These are phyloP conservation scores for Chelmon rostratus DNA, from an alignment of 2,797 vertebrate genomes.

Conservation along the genomic window DNA sequence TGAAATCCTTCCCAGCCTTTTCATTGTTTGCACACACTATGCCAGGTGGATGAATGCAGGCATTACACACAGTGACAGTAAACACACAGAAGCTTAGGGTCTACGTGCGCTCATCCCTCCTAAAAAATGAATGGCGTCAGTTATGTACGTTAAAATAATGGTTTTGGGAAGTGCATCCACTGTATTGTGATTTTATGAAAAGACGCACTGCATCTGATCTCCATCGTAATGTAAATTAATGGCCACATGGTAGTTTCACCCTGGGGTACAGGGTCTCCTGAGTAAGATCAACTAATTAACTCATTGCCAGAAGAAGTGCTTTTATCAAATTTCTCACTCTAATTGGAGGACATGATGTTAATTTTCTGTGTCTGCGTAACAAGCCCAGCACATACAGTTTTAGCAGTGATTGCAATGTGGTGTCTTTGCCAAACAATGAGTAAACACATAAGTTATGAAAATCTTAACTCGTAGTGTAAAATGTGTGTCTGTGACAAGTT, in stretches of 20 bases:
- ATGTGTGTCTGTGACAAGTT: constrained; percentile 1
- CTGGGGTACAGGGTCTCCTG: constrained; percentile 74
- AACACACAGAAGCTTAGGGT: constrained; percentile 38
- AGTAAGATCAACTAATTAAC: constrained; percentile 84
- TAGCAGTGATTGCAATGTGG: constrained; percentile 31
- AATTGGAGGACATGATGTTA: constrained; percentile 75
- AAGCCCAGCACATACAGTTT: constrained; percentile 34
- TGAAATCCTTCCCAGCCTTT: constrained; percentile 60
- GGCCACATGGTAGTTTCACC: constrained; percentile 76
- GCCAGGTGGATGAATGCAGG: constrained; percentile 49
- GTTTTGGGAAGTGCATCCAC: constrained; percentile 42
- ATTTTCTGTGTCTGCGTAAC: constrained; percentile 59
- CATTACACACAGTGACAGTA: constrained; percentile 53
- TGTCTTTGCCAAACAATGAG: constrained; percentile 42
- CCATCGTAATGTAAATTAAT: constrained; percentile 78
- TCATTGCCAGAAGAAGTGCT: constrained; percentile 78
- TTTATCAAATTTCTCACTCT: constrained; percentile 77
- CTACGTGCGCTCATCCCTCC: constrained; percentile 35
- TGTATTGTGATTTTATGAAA: constrained; percentile 47
- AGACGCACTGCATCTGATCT: constrained; percentile 73
- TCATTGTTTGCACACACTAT: constrained; percentile 58
- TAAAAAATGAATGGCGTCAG: constrained; percentile 29
- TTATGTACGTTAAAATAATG: constrained; percentile 23
- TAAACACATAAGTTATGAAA: constrained; percentile 43
- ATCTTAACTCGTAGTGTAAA: neutral